Base-by-base conservation (phyloP, 1,140 invertebrate species). In the Orussus abietinus region DNA sequence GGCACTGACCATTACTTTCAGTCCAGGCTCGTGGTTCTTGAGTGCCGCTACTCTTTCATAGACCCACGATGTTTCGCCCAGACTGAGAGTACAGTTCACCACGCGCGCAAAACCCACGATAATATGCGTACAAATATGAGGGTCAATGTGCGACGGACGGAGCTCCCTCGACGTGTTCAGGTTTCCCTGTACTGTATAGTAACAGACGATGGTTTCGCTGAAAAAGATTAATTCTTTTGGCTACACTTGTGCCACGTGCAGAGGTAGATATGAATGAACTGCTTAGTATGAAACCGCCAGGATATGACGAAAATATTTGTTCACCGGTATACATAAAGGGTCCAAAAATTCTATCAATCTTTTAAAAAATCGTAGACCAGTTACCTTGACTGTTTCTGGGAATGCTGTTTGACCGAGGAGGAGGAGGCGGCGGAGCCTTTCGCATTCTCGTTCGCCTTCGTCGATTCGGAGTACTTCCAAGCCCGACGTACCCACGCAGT, bases 1-100 rank as follows among this genome's bases (percentile, higher is more conserved):
- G 29, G 90, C 76, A 49, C 85, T 87, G 0, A 93, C 55, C 49
- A 94, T 72, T 6, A 92, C 69, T 70, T 88, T 90, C 13, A 94
- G 71, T 29, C 81, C 57, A 11, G 81, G 77, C 68, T 89, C 83
- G 10, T 64, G 56, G 2, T 72, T 69, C 53, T 86, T 89, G 7
- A 90, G 66, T 14, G 66, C 50, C 0, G 77, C 62, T 1, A 86
- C 63, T 46, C 80, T 60, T 31, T 69, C 43, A 33, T 86, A 76
- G 15, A 77, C 53, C 39, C 66, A 47, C n/a, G 54, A 45, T 41
- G 66, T 47, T 3, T 47, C 47, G n/a, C 66, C 64, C 21, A 79
- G 53, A 45, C 66, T 47, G 11, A 90, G 66, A 2, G 72, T 74
- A 43, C 76, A 78, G 57, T 90, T 83, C n/a, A 60, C 58, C 25